phyloP scores from a whole-genome alignment of 2,888 invertebrate genomes.

The Chloroclystis v-ata region DNA sequence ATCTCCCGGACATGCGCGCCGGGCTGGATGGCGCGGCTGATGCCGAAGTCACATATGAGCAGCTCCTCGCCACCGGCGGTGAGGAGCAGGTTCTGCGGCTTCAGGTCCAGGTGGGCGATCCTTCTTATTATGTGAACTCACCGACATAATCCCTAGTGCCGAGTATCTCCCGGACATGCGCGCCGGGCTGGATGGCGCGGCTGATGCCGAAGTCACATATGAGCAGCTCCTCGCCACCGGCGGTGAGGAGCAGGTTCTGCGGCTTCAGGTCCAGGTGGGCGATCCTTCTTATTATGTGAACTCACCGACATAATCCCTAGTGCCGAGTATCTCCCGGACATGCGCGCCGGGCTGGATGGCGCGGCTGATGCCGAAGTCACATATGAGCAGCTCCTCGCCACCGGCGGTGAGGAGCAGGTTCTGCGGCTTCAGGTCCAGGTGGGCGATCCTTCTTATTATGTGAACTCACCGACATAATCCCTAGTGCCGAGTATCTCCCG shows the following conservation, averaged over 20 bases:
- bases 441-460: no score
- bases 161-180: conserved; percentile 95
- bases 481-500: conserved; percentile 96
- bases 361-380: conserved; percentile 96
- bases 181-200: conserved; percentile 92
- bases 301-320: conserved; percentile 96
- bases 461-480: conserved; percentile 93
- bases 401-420: conserved; percentile 91
- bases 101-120: conserved; percentile 96
- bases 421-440: conserved; percentile 97
- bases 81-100: conserved; percentile 97
- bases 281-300: no score
- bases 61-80: conserved; percentile 85
- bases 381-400: conserved; percentile 87
- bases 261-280: conserved; percentile 98
- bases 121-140: no score
- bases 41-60: conserved; percentile 95
- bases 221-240: conserved; percentile 84
- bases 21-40: conserved; percentile 93
- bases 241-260: conserved; percentile 94
- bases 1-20: conserved; percentile 96
- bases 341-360: conserved; percentile 93
- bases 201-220: conserved; percentile 97
- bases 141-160: conserved; percentile 98
- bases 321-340: conserved; percentile 95